Evolutionary conservation across 2,888 invertebrate genomes (phyloP), one percentile per base, ranked within the genome.

Genomic region (Drosophila emarginata): DNA sequence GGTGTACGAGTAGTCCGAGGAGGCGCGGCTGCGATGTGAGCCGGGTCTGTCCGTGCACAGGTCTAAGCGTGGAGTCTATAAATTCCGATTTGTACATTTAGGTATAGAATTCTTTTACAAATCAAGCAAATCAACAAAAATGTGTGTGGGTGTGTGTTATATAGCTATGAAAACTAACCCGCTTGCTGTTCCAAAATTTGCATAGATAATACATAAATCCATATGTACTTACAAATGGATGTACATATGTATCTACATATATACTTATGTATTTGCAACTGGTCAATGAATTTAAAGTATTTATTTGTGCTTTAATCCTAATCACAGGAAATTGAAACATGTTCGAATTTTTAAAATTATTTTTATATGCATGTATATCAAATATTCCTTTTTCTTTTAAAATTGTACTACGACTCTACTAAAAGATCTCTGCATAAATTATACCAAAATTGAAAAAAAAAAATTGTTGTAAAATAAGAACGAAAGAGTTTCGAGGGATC

Each of bases 1-100:
- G 80, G 96, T 95, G 93, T 96, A 96, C 87, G 96, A 96, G 94
- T 96, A 97, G 93, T 96, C 96, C 93, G 96, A 94, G 92, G 96
- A 96, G 85, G 95, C 95, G 91, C 94, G 94, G 67, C 94, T 93
- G 87, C 94, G 93, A 90, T 93, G 92, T 66, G 89, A 83, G 89
- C 95, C 93, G 73, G 95, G 94, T 87, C 95, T 94, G 91, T 96
- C 96, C 92, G 95, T 95, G 92, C 96, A 95, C 93, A 96, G 95
- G 94, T 96, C 96, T 94, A 96, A 95, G 92, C 97, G 95, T 89
- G 97, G 96, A 93, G 95, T 96, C 97, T 97, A 94, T 93, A 94
- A 94, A 93, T 83, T 81, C 88, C 87, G 87, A 87, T 87, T 80
- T 73, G 76, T 72, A 82, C 71, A 85, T 85, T 82, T 85, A 72